A percentile compares a stretch with the other conserved stretches of the same genome.
Conservation (phyloP, 1,140 invertebrate genomes). For the Trichoplusia ni region DNA sequence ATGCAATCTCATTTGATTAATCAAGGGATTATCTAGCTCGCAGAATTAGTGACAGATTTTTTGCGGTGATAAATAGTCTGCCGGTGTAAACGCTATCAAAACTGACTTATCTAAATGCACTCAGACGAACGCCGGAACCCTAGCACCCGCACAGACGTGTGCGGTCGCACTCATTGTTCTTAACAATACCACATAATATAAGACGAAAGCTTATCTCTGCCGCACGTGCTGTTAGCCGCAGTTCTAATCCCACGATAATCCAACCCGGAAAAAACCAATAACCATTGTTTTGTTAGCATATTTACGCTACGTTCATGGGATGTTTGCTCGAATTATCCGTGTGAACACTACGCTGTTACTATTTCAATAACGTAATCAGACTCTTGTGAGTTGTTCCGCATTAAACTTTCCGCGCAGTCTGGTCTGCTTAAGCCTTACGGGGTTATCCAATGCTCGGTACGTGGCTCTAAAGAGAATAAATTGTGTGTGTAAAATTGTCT, state of each 20-base stretch:
- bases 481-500: slow-evolving; percentile 44
- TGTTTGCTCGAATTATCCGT: slow-evolving; percentile 65
- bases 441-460: slow-evolving; percentile 48
- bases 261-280: slow-evolving; percentile 70
- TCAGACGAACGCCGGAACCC: slow-evolving; percentile 43
- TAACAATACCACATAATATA: slow-evolving; percentile 35
- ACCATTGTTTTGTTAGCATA: slow-evolving; percentile 65
- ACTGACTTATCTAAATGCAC: slow-evolving; percentile 46
- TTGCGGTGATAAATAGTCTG: slow-evolving; percentile 46
- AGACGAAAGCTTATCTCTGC: slow-evolving; percentile 44
- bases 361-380: slow-evolving; percentile 63
- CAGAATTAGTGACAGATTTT: slow-evolving; percentile 48
- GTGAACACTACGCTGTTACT: slow-evolving; percentile 55
- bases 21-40: slow-evolving; percentile 27
- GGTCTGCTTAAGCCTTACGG: background rate
- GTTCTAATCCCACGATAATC: slow-evolving; percentile 68
- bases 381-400: slow-evolving; percentile 46
- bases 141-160: slow-evolving; percentile 34
- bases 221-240: slow-evolving; percentile 53
- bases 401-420: slow-evolving; percentile 40
- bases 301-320: slow-evolving; percentile 53
- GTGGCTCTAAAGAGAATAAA: slow-evolving; percentile 42
- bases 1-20: slow-evolving; percentile 44
- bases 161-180: slow-evolving; percentile 46
- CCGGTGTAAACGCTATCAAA: slow-evolving; percentile 49